A percentile compares a stretch with the other conserved stretches of the same genome.
Evolutionary conservation across 2,113 vertebrate genomes (phyloP).

Genomic region (Rousettus leschenaultii): DNA sequence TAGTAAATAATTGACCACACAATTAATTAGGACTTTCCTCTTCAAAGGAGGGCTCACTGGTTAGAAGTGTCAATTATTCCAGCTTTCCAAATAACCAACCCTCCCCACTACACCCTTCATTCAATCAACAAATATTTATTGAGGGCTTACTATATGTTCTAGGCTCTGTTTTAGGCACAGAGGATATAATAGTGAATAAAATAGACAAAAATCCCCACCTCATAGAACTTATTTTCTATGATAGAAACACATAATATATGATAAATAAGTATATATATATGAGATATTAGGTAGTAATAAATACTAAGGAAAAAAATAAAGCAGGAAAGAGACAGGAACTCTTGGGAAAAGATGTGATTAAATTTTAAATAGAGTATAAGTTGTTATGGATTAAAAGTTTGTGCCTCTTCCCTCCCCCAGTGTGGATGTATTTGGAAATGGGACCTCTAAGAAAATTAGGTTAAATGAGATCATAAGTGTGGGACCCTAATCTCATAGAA

Average conservation of each 20-base stretch:
- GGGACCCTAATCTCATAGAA: neutral
- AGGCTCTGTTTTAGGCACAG: neutral
- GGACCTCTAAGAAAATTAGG: neutral
- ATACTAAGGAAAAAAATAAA: neutral
- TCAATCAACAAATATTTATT: neutral
- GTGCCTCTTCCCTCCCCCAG: neutral
- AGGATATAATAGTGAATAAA: neutral
- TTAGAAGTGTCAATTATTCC: neutral
- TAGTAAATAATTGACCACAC: neutral
- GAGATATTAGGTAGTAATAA: neutral
- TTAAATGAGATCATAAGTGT: neutral
- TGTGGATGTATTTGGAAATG: neutral
- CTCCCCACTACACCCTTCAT: neutral
- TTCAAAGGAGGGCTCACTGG: neutral
- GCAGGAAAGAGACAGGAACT: neutral
- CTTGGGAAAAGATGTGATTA: neutral
- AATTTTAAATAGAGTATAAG: neutral
- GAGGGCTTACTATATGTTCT: neutral
- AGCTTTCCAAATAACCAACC: neutral
- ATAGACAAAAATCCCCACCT: neutral
- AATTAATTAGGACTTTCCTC: neutral
- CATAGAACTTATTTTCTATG: neutral
- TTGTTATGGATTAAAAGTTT: neutral
- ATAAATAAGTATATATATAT: neutral
- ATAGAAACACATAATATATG: neutral